Evolutionary conservation across 2,113 vertebrate species (phyloP).

Genomic region (Entosphenus tridentatus): DNA sequence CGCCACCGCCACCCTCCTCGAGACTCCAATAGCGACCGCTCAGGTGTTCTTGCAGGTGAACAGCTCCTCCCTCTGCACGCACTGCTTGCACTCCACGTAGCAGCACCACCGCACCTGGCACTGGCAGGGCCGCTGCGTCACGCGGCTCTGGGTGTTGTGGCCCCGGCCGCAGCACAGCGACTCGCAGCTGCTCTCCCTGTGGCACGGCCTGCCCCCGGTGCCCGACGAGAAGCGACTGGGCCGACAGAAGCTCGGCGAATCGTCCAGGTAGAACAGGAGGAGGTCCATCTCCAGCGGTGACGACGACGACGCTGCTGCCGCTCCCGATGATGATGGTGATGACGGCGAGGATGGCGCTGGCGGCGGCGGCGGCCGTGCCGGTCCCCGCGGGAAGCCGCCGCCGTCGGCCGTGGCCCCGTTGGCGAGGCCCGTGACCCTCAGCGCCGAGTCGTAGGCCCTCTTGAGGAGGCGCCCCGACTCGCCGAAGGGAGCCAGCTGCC

Average conservation of each 20-base stretch:
- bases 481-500: conserved; percentile 81
- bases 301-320: conserved; percentile 23
- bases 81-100: conserved; percentile 93
- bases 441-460: conserved; percentile 64
- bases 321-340: too few relatives aligned
- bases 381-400: conserved; percentile 42
- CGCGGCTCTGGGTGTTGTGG: conserved; percentile 85
- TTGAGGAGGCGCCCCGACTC: conserved; percentile 87
- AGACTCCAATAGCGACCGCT: too few relatives aligned
- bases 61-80: conserved; percentile 84
- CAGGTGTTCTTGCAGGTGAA: conserved; percentile 55
- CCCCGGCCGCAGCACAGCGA: conserved; percentile 91
- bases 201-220: conserved; percentile 66
- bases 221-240: conserved; percentile 65
- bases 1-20: too few relatives aligned
- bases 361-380: conserved; percentile 16
- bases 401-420: conserved; percentile 80
- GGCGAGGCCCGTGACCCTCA: conserved; percentile 76
- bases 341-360: too few relatives aligned
- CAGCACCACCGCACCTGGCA: conserved; percentile 99
- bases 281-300: conserved; percentile 76
- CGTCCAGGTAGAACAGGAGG: conserved; percentile 53
- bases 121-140: conserved; percentile 78
- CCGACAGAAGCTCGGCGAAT: conserved; percentile 86
- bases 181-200: conserved; percentile 94